Percentiles rank a stretch among this genome's conserved stretches.
These are phyloP conservation scores for Manis crassicaudata DNA, from an alignment of 2,797 vertebrate species.

Conservation along the genomic window DNA sequence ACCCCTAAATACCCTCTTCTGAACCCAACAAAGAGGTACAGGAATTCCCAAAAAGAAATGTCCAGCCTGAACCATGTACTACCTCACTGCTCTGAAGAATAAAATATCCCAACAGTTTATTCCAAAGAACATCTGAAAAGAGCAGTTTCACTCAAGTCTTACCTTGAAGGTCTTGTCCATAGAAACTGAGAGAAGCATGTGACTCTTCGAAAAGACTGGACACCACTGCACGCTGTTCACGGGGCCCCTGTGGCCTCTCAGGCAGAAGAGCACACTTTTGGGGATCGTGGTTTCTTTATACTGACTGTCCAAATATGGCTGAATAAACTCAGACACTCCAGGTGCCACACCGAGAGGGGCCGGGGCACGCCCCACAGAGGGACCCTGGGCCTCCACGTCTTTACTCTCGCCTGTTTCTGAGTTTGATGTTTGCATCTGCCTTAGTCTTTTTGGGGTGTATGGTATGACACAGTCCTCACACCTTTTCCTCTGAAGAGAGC, in stretches of 20 bases:
- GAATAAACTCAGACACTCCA: slow-evolving; percentile 88
- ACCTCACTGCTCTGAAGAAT: accelerated
- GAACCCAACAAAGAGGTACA: not conserved
- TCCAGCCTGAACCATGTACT: not conserved
- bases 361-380: not conserved
- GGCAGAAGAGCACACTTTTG: slow-evolving; percentile 86
- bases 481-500: slow-evolving; percentile 84
- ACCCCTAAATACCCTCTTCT: not conserved
- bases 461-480: slow-evolving; percentile 86
- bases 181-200: slow-evolving; percentile 95
- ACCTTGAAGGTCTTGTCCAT: slow-evolving; percentile 98
- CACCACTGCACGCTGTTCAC: slow-evolving; percentile 95
- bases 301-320: slow-evolving; percentile 87
- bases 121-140: not conserved
- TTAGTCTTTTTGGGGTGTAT: slow-evolving; percentile 92
- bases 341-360: slow-evolving; percentile 63
- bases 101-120: accelerated
- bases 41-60: not conserved
- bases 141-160: slow-evolving; percentile 52
- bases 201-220: slow-evolving; percentile 90
- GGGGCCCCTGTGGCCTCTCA: slow-evolving; percentile 91
- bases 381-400: not conserved
- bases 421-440: slow-evolving; percentile 75
- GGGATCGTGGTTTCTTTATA: slow-evolving; percentile 87
- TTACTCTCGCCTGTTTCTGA: not conserved